Conservation (phyloP, 92 coral and sea anemone species). For the Pocillopora grandis region DNA sequence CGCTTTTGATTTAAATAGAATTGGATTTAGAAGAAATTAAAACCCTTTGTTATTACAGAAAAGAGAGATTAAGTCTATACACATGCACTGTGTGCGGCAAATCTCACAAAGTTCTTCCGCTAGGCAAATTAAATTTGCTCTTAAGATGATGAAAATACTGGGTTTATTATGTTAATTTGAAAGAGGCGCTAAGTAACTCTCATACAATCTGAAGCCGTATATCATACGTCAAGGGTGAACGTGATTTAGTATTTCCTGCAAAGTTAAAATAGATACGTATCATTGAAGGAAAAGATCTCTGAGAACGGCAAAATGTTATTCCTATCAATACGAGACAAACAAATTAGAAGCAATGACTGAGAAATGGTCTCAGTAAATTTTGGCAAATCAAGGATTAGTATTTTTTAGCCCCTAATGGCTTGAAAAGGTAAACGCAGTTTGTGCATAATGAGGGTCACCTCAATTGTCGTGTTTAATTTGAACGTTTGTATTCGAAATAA, state of each 20-base stretch:
- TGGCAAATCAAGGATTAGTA: conserved; percentile 5
- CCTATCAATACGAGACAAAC: conserved; percentile 7
- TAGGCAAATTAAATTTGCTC: background rate
- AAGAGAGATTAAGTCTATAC: conserved; percentile 12
- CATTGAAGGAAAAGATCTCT: background rate
- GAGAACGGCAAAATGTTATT: background rate
- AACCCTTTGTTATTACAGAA: background rate
- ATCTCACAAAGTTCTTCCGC: background rate
- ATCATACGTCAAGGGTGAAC: background rate
- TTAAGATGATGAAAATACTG: background rate
- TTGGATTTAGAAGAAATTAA: background rate
- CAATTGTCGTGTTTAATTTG: conserved; percentile 12
- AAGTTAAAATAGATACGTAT: background rate
- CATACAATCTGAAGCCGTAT: background rate
- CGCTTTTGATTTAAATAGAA: background rate
- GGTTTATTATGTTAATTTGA: conserved; percentile 5
- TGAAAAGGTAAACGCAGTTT: conserved; percentile 12
- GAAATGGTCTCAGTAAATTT: conserved; percentile 2
- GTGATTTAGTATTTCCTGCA: background rate
- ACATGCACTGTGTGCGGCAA: conserved; percentile 8
- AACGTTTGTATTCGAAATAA: background rate
- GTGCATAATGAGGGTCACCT: background rate
- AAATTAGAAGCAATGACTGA: background rate
- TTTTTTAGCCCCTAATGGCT: conserved; percentile 1
- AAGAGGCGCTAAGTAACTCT: background rate